Evolutionary conservation across 2,113 vertebrate species (phyloP).

Genomic region (Phyllostomus discolor): DNA sequence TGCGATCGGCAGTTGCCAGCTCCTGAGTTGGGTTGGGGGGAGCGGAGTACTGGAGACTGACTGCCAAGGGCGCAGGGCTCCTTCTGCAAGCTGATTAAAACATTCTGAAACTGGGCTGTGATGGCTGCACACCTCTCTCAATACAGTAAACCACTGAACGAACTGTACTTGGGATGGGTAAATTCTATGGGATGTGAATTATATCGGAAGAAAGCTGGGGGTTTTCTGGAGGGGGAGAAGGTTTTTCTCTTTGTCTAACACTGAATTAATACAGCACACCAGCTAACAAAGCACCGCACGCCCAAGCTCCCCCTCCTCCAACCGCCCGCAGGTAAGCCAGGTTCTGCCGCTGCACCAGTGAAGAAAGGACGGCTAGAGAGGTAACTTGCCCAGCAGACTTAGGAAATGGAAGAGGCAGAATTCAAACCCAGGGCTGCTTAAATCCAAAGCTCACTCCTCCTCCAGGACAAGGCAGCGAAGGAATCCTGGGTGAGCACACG

Average conservation of each 20-base stretch:
- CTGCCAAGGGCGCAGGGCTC: neutral
- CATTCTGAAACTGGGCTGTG: neutral
- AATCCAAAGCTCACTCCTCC: neutral
- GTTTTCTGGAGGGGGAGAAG: neutral
- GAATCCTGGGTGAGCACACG: too few species aligned
- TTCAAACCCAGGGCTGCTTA: neutral
- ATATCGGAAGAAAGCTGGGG: neutral
- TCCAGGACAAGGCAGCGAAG: fast-evolving
- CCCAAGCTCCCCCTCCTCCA: neutral
- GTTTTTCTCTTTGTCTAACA: neutral
- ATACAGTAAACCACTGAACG: neutral
- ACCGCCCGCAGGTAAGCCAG: too few species aligned
- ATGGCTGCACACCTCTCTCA: neutral
- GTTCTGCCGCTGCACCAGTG: neutral
- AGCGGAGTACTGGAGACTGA: neutral
- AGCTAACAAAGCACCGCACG: neutral
- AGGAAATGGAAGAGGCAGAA: neutral
- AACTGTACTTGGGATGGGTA: too few species aligned
- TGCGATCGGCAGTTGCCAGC: too few species aligned
- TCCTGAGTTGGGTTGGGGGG: neutral
- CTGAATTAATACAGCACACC: neutral
- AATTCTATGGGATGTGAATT: neutral
- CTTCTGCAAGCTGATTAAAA: neutral
- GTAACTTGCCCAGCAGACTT: neutral
- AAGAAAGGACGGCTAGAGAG: neutral